Evolutionary conservation across 2,113 vertebrate species (phyloP).

Genomic region (Ageneiosus marmoratus): DNA sequence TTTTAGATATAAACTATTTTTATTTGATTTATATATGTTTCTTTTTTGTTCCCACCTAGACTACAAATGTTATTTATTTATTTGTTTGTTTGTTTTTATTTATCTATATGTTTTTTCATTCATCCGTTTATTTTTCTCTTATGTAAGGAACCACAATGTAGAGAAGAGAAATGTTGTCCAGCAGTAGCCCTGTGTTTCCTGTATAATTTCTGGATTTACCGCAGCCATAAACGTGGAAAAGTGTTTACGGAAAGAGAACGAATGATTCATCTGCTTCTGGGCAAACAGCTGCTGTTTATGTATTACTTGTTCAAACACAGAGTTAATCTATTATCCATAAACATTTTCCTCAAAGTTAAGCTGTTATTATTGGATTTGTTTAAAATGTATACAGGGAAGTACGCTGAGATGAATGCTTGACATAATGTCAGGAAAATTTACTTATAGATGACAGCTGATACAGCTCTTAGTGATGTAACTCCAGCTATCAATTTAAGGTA

Average conservation of each 20-base stretch:
- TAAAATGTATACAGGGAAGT: background rate
- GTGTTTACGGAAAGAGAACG: background rate
- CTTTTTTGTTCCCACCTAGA: no score
- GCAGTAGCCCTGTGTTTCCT: background rate
- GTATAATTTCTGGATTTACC: background rate
- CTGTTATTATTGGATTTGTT: conserved; percentile 6
- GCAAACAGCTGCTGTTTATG: background rate
- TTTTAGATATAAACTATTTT: no score
- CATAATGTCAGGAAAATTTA: background rate
- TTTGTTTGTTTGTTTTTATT: background rate
- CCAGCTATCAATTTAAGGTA: background rate
- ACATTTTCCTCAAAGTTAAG: background rate
- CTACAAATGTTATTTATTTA: background rate
- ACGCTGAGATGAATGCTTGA: background rate
- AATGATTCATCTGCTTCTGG: conserved; percentile 30
- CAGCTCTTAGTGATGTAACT: background rate
- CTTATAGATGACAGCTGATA: background rate
- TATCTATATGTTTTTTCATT: background rate
- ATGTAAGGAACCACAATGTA: background rate
- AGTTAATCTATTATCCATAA: background rate
- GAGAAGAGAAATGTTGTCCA: background rate
- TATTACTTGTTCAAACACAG: conserved; percentile 9
- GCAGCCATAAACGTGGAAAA: background rate
- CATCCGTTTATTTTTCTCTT: background rate
- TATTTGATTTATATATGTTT: no score